Conservation (phyloP, 2,797 vertebrate genomes). For the Phalloptychus januarius region DNA sequence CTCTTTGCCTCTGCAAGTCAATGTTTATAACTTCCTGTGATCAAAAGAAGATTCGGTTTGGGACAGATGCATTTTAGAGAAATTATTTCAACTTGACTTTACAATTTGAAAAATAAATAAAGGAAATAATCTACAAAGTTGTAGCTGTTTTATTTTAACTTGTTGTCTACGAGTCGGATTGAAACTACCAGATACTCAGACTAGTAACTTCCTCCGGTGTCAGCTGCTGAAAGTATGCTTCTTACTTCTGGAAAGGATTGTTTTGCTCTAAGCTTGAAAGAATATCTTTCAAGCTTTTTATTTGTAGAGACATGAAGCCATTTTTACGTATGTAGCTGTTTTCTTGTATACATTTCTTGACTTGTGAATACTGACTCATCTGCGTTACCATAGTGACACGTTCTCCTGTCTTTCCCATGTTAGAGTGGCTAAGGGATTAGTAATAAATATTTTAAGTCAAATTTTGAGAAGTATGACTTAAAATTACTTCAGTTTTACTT, state of each 20-base stretch:
- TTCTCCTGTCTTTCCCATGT: background rate
- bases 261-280: too few relatives aligned
- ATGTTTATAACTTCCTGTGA: constrained; percentile 10
- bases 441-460: background rate
- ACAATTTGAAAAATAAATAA: too few relatives aligned
- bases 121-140: background rate
- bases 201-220: background rate
- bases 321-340: too few relatives aligned
- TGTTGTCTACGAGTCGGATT: background rate
- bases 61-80: background rate
- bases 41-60: constrained; percentile 2
- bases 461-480: background rate
- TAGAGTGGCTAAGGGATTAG: background rate
- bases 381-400: background rate
- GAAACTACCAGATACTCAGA: background rate
- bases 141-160: background rate
- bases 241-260: background rate
- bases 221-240: background rate
- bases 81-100: background rate
- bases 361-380: too few relatives aligned
- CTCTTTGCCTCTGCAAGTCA: constrained; percentile 27
- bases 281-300: too few relatives aligned
- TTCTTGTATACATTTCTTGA: background rate
- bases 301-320: too few relatives aligned
- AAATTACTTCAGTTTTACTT: background rate